phyloP scores from a whole-genome alignment of 2,113 vertebrate species.

The Tonatia bakeri region DNA sequence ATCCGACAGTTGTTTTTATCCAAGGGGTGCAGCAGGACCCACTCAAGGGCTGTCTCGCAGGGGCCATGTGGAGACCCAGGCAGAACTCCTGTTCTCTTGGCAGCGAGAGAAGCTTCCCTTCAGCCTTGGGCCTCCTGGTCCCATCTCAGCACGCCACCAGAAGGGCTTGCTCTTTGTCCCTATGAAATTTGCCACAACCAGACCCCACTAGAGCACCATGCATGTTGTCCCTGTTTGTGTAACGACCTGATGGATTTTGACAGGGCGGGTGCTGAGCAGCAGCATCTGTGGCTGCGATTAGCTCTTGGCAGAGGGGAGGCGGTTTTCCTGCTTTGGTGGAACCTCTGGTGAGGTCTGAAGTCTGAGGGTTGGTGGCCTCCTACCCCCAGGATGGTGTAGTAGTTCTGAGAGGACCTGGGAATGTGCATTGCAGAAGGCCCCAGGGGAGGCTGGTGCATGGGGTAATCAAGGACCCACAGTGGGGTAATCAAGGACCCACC shows the following conservation, averaged over 20 bases:
- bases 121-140: background rate
- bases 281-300: accelerated
- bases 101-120: accelerated
- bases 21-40: background rate
- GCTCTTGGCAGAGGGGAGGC: background rate
- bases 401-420: background rate
- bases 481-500: too few species aligned
- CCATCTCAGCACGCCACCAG: background rate
- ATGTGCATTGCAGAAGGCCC: accelerated
- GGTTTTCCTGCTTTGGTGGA: background rate
- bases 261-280: background rate
- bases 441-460: background rate
- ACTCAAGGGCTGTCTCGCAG: accelerated
- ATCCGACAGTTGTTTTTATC: accelerated
- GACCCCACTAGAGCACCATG: accelerated
- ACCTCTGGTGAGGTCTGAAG: accelerated
- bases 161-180: background rate
- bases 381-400: too few species aligned
- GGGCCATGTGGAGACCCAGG: background rate
- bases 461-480: accelerated
- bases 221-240: background rate
- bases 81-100: accelerated
- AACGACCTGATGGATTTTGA: accelerated
- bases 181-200: background rate
- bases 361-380: too few species aligned